Base-by-base conservation (phyloP, 1,140 invertebrate species). In the Amphibalanus amphitrite region DNA sequence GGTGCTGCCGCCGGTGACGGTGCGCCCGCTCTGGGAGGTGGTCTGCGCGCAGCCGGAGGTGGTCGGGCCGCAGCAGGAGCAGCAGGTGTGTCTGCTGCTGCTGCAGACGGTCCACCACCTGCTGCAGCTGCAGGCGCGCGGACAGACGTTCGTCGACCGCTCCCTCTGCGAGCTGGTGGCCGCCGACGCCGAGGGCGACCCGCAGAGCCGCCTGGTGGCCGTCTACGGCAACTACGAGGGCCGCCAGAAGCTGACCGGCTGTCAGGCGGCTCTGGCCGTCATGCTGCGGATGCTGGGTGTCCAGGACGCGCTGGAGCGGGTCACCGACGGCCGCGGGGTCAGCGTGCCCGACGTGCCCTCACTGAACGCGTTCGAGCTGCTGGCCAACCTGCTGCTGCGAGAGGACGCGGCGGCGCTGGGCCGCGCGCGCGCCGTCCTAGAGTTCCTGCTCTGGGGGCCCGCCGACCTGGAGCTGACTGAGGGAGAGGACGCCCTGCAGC, bases 401-500 rank as follows among this genome's bases (percentile, higher is more conserved):
- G 65, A 67, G 65, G 26, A 28, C 65, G 65, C 10, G 3, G 8
- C 26, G 10, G 28, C n/a, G n/a, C 65, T 67, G 28, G 3, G 26
- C 8, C n/a, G 65, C 65, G 65, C 28, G 65, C 65, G 28, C 26
- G 65, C 65, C 8, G 65, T 67, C n/a, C 28, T 67, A 3, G 26
- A 67, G 65, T 26, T 15, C 26, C 26, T 28, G 65, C 23, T 67
- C n/a, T 67, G 65, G 65, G 65, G 65, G n/a, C 65, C 65, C n/a
- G 15, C 65, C 3, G 47, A 59, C 17, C 6, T 59, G 47, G 47
- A 59, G 47, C 17, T 59, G 47, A 13, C 47, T 1, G 88, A 90
- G 74, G 76, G 87, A 25, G 77, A 78, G 69, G 70, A 71, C 20
- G 86, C 86, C 0, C 77, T 91, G 1, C 89, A 91, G 76, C 72